Evolutionary conservation across 2,888 invertebrate genomes (phyloP).

Genomic region (Lepidochrysops patricia): DNA sequence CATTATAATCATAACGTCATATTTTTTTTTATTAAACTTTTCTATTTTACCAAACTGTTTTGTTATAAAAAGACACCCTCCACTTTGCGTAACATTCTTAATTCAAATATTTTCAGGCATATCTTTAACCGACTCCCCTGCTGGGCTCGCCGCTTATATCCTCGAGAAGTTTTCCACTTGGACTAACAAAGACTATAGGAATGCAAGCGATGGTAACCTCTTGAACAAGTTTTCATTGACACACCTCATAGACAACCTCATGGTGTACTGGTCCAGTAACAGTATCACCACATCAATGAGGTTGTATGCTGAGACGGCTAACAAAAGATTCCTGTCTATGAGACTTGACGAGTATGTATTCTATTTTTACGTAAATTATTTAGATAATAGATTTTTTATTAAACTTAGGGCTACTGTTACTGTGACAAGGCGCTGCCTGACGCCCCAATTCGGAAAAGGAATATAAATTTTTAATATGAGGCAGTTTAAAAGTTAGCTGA

Average conservation of each 20-base stretch:
- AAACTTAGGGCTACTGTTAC: too few relatives aligned
- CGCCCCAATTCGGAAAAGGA: too few relatives aligned
- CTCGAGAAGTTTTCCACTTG: constrained; percentile 88
- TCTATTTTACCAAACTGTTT: too few relatives aligned
- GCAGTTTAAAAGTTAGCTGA: too few relatives aligned
- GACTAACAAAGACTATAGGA: constrained; percentile 73
- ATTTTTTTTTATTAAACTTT: too few relatives aligned
- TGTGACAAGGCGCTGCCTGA: too few relatives aligned
- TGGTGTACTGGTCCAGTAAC: constrained; percentile 72
- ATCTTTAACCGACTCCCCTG: constrained; percentile 84
- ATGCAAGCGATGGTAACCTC: constrained; percentile 78
- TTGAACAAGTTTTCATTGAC: constrained; percentile 53
- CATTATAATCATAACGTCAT: too few relatives aligned
- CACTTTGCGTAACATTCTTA: too few relatives aligned
- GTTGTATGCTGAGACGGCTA: constrained; percentile 76
- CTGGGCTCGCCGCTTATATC: constrained; percentile 91
- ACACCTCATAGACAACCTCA: constrained; percentile 67
- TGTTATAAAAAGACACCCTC: too few relatives aligned
- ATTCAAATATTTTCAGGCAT: constrained; percentile 65
- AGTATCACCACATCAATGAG: constrained; percentile 65
- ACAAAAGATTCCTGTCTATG: constrained; percentile 31
- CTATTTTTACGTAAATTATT: too few relatives aligned
- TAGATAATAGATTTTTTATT: too few relatives aligned
- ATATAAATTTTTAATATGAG: too few relatives aligned
- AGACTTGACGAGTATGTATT: constrained; percentile 45